phyloP scores from a whole-genome alignment of 2,888 invertebrate species.

The Archips crataeganus region DNA sequence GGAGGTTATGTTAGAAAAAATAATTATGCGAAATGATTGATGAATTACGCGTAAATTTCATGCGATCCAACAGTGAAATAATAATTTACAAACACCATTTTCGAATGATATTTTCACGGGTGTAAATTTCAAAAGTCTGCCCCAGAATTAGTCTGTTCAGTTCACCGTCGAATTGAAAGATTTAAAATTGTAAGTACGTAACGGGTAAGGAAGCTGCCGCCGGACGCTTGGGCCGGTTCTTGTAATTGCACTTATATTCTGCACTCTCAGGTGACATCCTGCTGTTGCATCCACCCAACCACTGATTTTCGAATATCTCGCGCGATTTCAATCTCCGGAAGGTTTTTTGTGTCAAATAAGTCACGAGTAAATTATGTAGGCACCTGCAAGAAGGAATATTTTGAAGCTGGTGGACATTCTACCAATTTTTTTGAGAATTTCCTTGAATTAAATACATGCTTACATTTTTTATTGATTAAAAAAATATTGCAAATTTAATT shows the following conservation, averaged over 20 bases:
- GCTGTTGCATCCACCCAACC: constrained; percentile 33
- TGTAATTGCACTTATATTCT: constrained; percentile 54
- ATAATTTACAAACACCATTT: too few species aligned
- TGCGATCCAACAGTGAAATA: too few species aligned
- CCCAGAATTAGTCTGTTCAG: background rate
- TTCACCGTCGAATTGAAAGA: background rate
- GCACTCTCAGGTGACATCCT: constrained; percentile 51
- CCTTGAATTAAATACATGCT: too few species aligned
- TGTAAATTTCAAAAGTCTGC: background rate
- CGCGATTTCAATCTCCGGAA: background rate
- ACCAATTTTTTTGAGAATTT: too few species aligned
- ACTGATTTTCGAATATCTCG: constrained; percentile 45
- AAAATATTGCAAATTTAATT: too few species aligned
- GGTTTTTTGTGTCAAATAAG: background rate
- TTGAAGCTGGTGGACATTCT: too few species aligned
- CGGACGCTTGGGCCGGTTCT: constrained; percentile 49
- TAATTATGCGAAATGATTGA: too few species aligned
- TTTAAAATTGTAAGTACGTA: constrained; percentile 42
- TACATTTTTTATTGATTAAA: too few species aligned
- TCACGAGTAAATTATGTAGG: background rate
- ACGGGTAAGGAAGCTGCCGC: constrained; percentile 44
- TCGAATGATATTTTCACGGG: background rate
- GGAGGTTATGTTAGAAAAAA: too few species aligned
- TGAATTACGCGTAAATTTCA: too few species aligned
- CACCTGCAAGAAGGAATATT: too few species aligned